A percentile compares a stretch with the other conserved stretches of the same genome.
Evolutionary conservation across 2,888 invertebrate genomes (phyloP).

Genomic region (Nephrotoma flavescens): DNA sequence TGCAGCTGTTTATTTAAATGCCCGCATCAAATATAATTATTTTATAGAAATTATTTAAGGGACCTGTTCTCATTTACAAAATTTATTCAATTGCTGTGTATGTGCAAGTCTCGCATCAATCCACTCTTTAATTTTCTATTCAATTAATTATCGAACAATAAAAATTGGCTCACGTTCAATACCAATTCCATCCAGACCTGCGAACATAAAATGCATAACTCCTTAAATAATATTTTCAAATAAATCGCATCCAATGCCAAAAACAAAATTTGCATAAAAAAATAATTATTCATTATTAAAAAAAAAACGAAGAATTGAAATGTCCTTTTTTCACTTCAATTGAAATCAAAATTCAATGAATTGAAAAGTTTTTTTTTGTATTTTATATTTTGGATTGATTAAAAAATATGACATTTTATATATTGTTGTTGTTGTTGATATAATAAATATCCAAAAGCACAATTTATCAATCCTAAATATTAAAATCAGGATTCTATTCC

Average conservation of each 20-base stretch:
- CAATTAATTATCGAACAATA: neutral
- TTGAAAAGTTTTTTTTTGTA: neutral
- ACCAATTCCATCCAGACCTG: neutral
- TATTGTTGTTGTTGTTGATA: neutral
- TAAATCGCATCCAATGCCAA: neutral
- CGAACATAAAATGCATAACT: neutral
- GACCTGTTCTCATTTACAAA: neutral
- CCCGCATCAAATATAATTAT: no score
- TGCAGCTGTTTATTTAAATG: no score
- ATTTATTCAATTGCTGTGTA: no score
- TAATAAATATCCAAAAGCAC: neutral
- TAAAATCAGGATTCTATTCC: neutral
- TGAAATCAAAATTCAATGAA: conserved; percentile 3
- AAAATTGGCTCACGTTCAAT: neutral
- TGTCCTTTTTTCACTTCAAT: conserved; percentile 1
- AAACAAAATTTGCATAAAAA: neutral
- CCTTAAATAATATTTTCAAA: neutral
- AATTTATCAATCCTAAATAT: neutral
- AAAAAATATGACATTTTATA: conserved; percentile 2
- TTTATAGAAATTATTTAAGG: no score
- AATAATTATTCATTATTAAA: neutral
- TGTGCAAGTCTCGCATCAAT: neutral
- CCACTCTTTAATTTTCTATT: neutral
- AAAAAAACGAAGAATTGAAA: neutral
- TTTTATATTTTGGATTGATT: neutral